Conservation (phyloP, 2,113 vertebrate genomes). For the Onychorhynchus coronatus region DNA sequence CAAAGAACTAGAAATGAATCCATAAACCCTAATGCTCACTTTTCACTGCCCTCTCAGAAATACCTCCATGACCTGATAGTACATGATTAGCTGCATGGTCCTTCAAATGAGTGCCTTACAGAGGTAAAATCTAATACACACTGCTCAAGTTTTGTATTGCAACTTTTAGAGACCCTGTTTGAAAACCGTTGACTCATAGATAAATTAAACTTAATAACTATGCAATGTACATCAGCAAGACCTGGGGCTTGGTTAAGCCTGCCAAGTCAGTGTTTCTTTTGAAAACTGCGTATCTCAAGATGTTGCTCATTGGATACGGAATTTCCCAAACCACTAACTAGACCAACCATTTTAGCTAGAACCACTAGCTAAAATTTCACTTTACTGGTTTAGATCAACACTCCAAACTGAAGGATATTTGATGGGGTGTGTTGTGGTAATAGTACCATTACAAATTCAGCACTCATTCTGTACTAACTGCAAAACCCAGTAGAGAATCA, state of each 20-base stretch:
- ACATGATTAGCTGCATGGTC: not conserved
- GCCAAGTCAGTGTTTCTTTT: not conserved
- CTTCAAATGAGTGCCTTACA: not conserved
- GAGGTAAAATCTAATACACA: not conserved
- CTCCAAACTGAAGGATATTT: not conserved
- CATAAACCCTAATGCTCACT: not conserved
- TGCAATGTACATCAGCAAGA: not conserved
- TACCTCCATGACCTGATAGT: not conserved
- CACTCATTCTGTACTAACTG: not conserved
- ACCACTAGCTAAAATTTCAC: not conserved
- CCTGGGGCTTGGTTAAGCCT: not conserved
- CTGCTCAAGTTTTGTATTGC: not conserved
- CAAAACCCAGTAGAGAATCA: not conserved
- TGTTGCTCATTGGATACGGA: not conserved
- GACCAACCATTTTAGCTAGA: no score
- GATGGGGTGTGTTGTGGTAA: not conserved
- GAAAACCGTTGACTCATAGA: not conserved
- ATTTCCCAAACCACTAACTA: not conserved
- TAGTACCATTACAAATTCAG: not conserved
- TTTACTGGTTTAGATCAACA: not conserved
- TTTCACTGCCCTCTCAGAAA: not conserved
- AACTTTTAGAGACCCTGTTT: not conserved
- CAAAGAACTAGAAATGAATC: not conserved
- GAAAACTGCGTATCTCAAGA: not conserved
- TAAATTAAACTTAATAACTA: not conserved